Conservation (phyloP, 2,113 vertebrate species). For the Ovibos moschatus region DNA sequence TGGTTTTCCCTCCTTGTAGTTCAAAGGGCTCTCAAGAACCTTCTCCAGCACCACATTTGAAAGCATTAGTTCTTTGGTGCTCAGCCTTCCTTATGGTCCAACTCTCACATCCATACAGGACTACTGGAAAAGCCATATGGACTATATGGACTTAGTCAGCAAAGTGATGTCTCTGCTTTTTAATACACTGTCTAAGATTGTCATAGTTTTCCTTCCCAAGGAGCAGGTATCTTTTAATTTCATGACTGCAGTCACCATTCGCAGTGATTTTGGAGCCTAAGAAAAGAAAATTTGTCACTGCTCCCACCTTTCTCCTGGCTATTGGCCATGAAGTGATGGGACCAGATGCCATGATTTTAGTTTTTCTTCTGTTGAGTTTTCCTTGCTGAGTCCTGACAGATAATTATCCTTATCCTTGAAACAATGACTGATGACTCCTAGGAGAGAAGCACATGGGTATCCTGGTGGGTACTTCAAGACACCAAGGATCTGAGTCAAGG, state of each 20-base stretch:
- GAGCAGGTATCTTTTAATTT: not conserved
- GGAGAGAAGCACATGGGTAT: not conserved
- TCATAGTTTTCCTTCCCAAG: not conserved
- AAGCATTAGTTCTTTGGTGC: not conserved
- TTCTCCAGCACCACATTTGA: not conserved
- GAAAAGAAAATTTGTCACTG: not conserved
- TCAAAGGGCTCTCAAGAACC: not conserved
- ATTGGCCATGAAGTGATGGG: not conserved
- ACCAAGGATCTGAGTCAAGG: not conserved
- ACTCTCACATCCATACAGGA: not conserved
- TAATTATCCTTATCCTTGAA: not conserved
- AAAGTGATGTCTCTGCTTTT: not conserved
- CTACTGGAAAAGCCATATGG: not conserved
- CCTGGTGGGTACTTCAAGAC: not conserved
- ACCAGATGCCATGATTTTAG: not conserved
- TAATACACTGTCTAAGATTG: not conserved
- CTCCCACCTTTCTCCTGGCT: not conserved
- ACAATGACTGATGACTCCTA: not conserved
- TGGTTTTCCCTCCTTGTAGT: not conserved
- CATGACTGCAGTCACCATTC: not conserved
- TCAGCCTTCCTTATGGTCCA: not conserved
- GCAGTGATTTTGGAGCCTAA: not conserved
- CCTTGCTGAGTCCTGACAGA: not conserved
- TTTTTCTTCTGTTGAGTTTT: not conserved
- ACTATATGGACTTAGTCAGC: not conserved